Conservation (phyloP, 2,113 vertebrate genomes). For the Hemichromis elongatus region DNA sequence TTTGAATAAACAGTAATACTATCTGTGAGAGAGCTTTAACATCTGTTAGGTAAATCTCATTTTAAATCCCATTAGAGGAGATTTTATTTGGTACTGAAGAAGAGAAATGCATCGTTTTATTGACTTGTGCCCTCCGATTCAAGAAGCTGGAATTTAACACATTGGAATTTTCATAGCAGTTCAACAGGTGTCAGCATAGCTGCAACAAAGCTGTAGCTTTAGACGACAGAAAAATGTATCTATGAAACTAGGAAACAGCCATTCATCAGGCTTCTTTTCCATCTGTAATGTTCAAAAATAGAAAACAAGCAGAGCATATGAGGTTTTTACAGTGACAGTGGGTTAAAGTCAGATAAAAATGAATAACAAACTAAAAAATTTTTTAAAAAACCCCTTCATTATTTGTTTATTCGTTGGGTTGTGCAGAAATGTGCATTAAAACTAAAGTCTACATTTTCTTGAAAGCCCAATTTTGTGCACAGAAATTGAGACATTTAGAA, state of each 20-base stretch:
- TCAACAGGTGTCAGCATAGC: not conserved
- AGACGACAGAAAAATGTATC: not conserved
- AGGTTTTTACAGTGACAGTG: not conserved
- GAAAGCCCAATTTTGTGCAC: not conserved
- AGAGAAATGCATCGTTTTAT: not conserved
- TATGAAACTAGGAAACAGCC: not conserved
- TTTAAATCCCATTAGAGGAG: fast-evolving
- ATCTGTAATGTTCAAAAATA: not conserved
- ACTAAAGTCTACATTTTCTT: not conserved
- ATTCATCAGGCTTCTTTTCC: not conserved
- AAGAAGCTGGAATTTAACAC: not conserved
- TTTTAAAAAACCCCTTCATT: not conserved
- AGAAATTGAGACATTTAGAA: not conserved
- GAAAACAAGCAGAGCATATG: not conserved
- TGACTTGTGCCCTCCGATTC: not conserved
- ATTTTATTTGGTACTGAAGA: not conserved
- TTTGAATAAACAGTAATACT: not conserved
- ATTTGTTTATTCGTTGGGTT: not conserved
- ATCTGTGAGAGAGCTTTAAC: not conserved
- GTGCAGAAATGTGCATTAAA: not conserved
- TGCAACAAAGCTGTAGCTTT: not conserved
- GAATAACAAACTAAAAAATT: not conserved
- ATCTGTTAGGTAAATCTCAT: not conserved
- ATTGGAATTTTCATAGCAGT: not conserved
- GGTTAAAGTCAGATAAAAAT: not conserved